phyloP scores from a whole-genome alignment of 2,888 invertebrate genomes.

The Ischnura elegans region DNA sequence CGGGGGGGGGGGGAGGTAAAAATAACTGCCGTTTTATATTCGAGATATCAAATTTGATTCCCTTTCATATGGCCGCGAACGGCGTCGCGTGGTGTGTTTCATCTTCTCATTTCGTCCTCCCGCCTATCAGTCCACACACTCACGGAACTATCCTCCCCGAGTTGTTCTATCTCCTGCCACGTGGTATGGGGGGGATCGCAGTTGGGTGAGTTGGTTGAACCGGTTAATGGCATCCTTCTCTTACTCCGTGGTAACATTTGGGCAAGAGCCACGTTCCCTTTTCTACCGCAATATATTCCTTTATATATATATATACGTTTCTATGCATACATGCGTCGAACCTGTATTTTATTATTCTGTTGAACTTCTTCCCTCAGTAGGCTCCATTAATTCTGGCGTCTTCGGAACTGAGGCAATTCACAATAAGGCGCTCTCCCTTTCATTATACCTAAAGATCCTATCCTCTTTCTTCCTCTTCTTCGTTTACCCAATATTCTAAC shows the following conservation, averaged over 20 bases:
- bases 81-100: constrained; percentile 11
- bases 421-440: too few relatives aligned
- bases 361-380: too few relatives aligned
- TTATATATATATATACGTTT: not conserved
- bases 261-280: not conserved
- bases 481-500: too few relatives aligned
- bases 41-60: constrained; percentile 52
- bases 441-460: too few relatives aligned
- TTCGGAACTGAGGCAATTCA: too few relatives aligned
- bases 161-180: not conserved
- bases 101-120: constrained; percentile 13
- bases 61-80: constrained; percentile 48
- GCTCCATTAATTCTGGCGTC: too few relatives aligned
- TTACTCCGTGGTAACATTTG: constrained; percentile 9
- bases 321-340: too few relatives aligned
- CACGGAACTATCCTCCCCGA: not conserved
- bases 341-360: too few relatives aligned
- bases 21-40: constrained; percentile 23
- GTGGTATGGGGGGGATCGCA: not conserved
- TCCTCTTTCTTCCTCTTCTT: too few relatives aligned
- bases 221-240: not conserved
- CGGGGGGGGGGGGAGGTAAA: not conserved
- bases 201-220: not conserved
- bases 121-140: not conserved
- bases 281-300: not conserved